Evolutionary conservation across 2,113 vertebrate species (phyloP).

Genomic region (Tor tambroides): DNA sequence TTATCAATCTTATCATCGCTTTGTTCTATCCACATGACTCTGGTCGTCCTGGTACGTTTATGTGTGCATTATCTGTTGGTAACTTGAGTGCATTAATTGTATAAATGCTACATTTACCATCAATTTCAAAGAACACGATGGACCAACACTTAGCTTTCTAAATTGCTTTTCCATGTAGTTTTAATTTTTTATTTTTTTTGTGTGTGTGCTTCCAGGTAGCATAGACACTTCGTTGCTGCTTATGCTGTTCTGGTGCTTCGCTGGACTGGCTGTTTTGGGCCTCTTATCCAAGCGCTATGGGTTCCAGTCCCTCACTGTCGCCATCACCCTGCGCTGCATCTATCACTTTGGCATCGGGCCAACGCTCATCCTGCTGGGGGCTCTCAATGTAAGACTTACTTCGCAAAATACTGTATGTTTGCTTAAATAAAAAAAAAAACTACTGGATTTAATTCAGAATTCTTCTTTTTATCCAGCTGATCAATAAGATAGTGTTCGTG

Average conservation of each 20-base stretch:
- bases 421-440: background rate
- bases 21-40: slow-evolving; percentile 95
- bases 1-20: slow-evolving; percentile 98
- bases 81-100: background rate
- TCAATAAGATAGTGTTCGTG: slow-evolving; percentile 96
- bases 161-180: background rate
- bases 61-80: background rate
- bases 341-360: slow-evolving; percentile 94
- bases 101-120: background rate
- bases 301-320: slow-evolving; percentile 87
- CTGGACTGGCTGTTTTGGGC: slow-evolving; percentile 87
- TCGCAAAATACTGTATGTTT: background rate
- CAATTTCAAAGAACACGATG: background rate
- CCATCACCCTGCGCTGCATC: slow-evolving; percentile 89
- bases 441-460: background rate
- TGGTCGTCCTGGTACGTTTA: slow-evolving; percentile 71
- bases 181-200: too few relatives aligned
- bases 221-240: slow-evolving; percentile 88
- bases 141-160: background rate
- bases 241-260: slow-evolving; percentile 90
- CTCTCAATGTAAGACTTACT: slow-evolving; percentile 72
- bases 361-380: slow-evolving; percentile 88
- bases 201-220: slow-evolving; percentile 75
- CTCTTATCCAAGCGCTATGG: slow-evolving; percentile 89
- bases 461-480: slow-evolving; percentile 75